Conservation (phyloP, 2,888 invertebrate species). For the Protonemura montana region DNA sequence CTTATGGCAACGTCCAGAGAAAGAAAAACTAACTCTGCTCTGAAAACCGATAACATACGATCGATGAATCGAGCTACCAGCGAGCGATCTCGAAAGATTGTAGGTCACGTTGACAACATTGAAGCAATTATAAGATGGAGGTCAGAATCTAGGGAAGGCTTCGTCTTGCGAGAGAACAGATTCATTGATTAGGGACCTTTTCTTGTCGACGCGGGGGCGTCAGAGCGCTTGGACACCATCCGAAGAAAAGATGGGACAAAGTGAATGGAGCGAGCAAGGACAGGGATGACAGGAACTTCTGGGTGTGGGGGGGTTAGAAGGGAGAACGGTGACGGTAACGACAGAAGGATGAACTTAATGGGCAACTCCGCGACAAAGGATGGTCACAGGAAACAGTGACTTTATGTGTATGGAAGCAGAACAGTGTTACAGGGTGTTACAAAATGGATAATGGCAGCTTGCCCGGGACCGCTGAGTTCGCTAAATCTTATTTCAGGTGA, state of each 20-base stretch:
- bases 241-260: neutral
- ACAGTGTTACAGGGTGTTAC: neutral
- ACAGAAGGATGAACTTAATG: neutral
- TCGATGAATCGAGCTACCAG: neutral
- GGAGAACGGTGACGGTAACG: neutral
- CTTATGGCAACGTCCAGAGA: neutral
- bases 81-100: neutral
- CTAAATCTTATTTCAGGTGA: too few relatives aligned
- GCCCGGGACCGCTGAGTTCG: too few relatives aligned
- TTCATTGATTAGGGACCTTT: neutral
- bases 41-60: neutral
- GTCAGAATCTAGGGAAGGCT: neutral
- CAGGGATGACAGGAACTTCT: neutral
- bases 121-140: neutral
- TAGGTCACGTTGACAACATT: neutral
- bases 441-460: too few relatives aligned
- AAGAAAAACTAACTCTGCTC: neutral
- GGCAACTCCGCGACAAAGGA: neutral
- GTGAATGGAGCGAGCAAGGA: neutral
- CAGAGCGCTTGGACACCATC: neutral
- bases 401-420: neutral
- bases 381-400: neutral
- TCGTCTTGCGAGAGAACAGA: neutral
- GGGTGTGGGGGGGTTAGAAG: neutral
- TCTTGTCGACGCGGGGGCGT: neutral